These are phyloP conservation scores for Conistra vaccinii DNA, from an alignment of 2,888 invertebrate genomes.

Conservation along the genomic window DNA sequence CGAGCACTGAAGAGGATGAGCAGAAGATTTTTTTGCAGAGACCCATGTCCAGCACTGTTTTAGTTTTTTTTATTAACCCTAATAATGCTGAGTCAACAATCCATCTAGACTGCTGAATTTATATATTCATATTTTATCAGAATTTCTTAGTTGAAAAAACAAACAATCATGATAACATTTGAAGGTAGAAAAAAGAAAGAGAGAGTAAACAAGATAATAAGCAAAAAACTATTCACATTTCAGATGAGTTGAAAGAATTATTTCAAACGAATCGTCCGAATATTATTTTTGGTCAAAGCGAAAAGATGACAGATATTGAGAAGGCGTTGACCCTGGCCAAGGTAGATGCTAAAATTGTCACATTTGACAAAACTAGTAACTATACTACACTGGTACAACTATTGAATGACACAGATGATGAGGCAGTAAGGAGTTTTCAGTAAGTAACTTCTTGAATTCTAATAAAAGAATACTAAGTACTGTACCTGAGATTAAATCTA, in stretches of 20 bases:
- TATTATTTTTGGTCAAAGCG: conserved; percentile 50
- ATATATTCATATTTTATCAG: too few species aligned
- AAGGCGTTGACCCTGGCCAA: conserved; percentile 27
- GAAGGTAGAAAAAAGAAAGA: too few species aligned
- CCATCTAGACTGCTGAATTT: too few species aligned
- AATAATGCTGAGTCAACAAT: too few species aligned
- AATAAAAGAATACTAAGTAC: too few species aligned
- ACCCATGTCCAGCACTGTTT: too few species aligned
- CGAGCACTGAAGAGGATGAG: too few species aligned
- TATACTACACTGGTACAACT: conserved; percentile 26
- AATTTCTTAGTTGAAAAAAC: too few species aligned
- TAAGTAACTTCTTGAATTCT: conserved; percentile 28
- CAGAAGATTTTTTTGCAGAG: too few species aligned
- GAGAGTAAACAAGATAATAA: too few species aligned
- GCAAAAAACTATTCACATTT: conserved; percentile 4
- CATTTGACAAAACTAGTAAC: conserved; percentile 15
- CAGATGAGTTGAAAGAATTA: conserved; percentile 48
- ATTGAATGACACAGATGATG: conserved; percentile 10
- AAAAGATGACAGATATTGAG: conserved; percentile 30
- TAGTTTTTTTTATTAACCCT: too few species aligned
- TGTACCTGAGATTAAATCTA: too few species aligned
- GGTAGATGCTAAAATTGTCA: conserved; percentile 27
- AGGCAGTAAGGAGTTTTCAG: conserved; percentile 33
- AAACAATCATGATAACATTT: neutral
- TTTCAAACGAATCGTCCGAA: conserved; percentile 48